Base-by-base conservation (phyloP, 2,797 vertebrate genomes). In the Alectoris magna region DNA sequence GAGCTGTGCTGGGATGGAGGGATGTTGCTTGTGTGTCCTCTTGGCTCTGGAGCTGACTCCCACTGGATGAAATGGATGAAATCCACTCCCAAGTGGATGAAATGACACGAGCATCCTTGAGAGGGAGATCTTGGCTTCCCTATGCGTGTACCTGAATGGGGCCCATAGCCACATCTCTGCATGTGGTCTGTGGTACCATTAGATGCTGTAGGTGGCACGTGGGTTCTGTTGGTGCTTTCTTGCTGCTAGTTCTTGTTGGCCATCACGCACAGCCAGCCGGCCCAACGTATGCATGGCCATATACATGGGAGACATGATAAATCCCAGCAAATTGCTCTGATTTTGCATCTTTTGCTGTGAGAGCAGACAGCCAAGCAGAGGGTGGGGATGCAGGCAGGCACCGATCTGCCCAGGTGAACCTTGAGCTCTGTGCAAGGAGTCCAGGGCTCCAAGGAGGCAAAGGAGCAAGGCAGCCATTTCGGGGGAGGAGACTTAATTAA, bases 381-480 rank as follows among this genome's bases (percentile, higher is more conserved):
- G 51, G 27, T 17, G 84, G 71, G 79, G 85, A 93, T 89, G 82
- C 73, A 86, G 74, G 55, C 64, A 79, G 93, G 93, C 79, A 76
- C 53, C 63, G 89, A 92, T 90, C 89, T 95, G 95, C 84, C 92
- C 68, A 14, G 91, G 56, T 90, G 41, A 89, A 87, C 2, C 0
- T 76, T 0, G 5, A 63, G 91, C 87, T 62, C 88, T 87, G 13
- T 0, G 2, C 0, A 1, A 68, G 90, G 82, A 85, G 76, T 73
- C 55, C 9, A 75, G 69, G 34, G 72, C 86, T 64, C 27, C 12
- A 14, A 18, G 18, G 62, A 64, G 39, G 27, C 18, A 43, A 41
- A 26, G 27, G 62, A 31, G 39, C 38, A 39, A 29, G 27, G 17
- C 60, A 41, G 60, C 12, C 39, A 31, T 63, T 63, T 41, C 4